Percentiles rank a stretch among this genome's conserved stretches.
Evolutionary conservation across 2,888 invertebrate genomes (phyloP).

Genomic region (Caenorhabditis uteleia): DNA sequence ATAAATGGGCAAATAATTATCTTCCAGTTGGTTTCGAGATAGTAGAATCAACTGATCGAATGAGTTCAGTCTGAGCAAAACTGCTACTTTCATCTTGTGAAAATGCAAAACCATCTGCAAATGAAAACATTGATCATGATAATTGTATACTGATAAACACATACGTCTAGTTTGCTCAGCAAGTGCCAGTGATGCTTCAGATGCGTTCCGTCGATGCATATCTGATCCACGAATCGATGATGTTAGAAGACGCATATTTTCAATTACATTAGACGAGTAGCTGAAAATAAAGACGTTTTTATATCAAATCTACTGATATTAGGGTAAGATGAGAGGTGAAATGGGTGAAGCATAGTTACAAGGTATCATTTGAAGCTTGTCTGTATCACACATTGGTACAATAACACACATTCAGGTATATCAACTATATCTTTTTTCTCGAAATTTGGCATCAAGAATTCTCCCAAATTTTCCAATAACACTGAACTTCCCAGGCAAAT

Average conservation of each 20-base stretch:
- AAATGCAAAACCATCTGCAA: slow-evolving; percentile 84
- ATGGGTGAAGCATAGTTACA: background rate
- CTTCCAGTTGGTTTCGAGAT: slow-evolving; percentile 52
- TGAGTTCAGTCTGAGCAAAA: slow-evolving; percentile 84
- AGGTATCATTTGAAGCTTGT: background rate
- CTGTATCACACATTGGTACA: background rate
- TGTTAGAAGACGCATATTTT: slow-evolving; percentile 44
- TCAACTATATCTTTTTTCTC: no score
- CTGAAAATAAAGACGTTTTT: slow-evolving; percentile 24
- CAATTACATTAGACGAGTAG: slow-evolving; percentile 49
- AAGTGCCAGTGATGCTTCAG: slow-evolving; percentile 43
- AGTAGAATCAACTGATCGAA: slow-evolving; percentile 80
- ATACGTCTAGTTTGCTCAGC: slow-evolving; percentile 54
- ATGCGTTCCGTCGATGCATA: slow-evolving; percentile 17
- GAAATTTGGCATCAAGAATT: no score
- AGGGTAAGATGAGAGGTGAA: slow-evolving; percentile 1
- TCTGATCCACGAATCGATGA: slow-evolving; percentile 30
- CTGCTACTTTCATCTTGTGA: slow-evolving; percentile 98
- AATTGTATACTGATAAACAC: no score
- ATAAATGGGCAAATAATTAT: no score
- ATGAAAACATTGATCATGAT: no score
- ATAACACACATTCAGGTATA: background rate
- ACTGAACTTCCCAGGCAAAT: no score
- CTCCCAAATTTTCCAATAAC: no score
- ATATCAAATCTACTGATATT: no score